Base-by-base conservation (phyloP, 2,888 invertebrate species). In the Gymnocheta viridis region DNA sequence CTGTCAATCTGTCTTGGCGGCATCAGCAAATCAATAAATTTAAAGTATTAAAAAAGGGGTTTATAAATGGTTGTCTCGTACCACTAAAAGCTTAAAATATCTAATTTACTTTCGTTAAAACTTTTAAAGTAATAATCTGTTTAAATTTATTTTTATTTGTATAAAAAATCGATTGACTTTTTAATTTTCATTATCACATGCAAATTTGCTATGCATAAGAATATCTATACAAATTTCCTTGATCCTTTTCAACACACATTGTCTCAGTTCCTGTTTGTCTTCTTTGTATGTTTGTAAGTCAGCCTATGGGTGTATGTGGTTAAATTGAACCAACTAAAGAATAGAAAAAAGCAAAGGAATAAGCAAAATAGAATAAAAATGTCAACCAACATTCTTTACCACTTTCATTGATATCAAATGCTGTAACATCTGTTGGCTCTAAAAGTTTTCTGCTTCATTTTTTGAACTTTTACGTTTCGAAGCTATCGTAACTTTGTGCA, bases 391-490 rank as follows among this genome's bases (percentile, higher is more conserved):
- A 56, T 49, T 79, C 72, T 79, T 70, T 70, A 70, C 78, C 78
- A 70, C 78, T 78, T 79, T 72, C 64, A 74, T 74, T 67, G 73
- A 74, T 60, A 81, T 60, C 74, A 44, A 67, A 67, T 67, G 81
- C 73, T 67, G 67, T 35, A 74, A 69, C 81, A 81, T 69, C 81
- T 74, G 74, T 81, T 74, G 67, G 74, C n/a, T 35, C 9, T 44
- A 54, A 81, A 81, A 81, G 54, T 74, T 74, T 72, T 66, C 32
- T 24, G 14, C 14, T 54, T 9, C 9, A 29, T 12, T 51, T 41
- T 78, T n/a, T 29, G 9, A 7, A 62, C 12, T 64, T 62, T 35
- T 64, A 41, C 51, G 19, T 51, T 66, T 4, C 17, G 1, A 17
- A 56, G 54, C 44, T 56, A 67, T 32, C 32, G 54, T 44, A 69